Evolutionary conservation across 2,888 invertebrate species (phyloP), one percentile per base, ranked within the genome.

Genomic region (Nymphalis c-album): DNA sequence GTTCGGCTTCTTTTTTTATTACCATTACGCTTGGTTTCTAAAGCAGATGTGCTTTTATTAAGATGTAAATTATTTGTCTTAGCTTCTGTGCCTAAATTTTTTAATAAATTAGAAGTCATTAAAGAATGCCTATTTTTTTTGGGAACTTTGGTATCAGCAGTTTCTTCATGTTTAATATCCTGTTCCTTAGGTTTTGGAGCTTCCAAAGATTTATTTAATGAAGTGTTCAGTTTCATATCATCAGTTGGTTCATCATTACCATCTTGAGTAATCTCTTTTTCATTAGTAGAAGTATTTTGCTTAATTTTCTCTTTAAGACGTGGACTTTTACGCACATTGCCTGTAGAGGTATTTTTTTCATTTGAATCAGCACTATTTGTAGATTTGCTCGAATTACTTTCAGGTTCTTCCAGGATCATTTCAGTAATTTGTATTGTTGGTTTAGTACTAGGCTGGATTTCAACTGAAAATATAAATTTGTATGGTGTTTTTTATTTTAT

Each of bases 401-500:
- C 86, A 63, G 80, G 72, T 78, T 88, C 88, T 75, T 90, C 89
- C 60, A 72, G 62, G 60, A 89, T 88, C 2, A 80, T 68, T 76
- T 84, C 82, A 50, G 76, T 76, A 20, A 78, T 76, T 67, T 73
- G 71, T 20, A 70, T 67, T 55, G 69, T 67, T 58, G 77, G 74
- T 68, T 80, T 80, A 63, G 73, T 78, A 48, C 63, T 66, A 55
- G 73, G 64, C 63, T 71, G 74, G 51, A 67, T 63, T 58, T 84
- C 83, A 73, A 65, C 80, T 84, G 78, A 58, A 82, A 82, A 8
- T 13, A 18, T 57, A 3, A 57, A 40, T 40, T 40, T 2, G 7
- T 31, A 51, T 22, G 1, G 16, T 40, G 10, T 13, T 40, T 13
- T 4, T 5, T 16, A 22, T 16, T 26, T 5, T 51, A 51, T 26